phyloP scores from a whole-genome alignment of 2,797 vertebrate genomes.

The Hyperoplus immaculatus region DNA sequence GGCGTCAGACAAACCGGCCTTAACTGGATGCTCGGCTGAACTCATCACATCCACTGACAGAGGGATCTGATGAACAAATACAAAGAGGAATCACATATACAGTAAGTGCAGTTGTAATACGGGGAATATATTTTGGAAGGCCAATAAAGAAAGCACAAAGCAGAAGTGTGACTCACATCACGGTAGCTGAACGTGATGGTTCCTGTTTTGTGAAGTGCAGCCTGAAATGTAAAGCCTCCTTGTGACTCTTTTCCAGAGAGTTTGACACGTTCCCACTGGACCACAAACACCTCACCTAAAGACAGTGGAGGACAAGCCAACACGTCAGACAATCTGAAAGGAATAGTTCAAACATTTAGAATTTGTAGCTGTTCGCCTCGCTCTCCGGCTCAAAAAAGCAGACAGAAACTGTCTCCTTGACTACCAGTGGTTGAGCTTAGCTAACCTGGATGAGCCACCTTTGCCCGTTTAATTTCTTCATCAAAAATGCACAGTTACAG shows the following conservation, averaged over 20 bases:
- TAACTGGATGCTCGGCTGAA: constrained; percentile 91
- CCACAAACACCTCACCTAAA: constrained; percentile 92
- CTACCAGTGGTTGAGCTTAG: too few relatives aligned
- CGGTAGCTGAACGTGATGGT: constrained; percentile 92
- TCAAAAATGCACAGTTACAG: too few relatives aligned
- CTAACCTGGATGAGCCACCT: too few relatives aligned
- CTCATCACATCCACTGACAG: constrained; percentile 88
- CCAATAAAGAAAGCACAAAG: neutral
- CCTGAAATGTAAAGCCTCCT: constrained; percentile 96
- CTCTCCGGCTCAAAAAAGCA: too few relatives aligned
- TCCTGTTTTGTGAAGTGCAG: constrained; percentile 89
- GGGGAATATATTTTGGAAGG: neutral
- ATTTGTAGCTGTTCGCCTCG: too few relatives aligned
- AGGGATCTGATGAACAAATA: constrained; percentile 86
- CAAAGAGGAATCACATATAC: neutral
- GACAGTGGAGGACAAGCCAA: constrained; percentile 6
- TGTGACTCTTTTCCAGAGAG: constrained; percentile 89
- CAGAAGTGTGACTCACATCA: constrained; percentile 84
- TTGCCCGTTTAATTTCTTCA: too few relatives aligned
- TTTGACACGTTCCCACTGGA: constrained; percentile 95
- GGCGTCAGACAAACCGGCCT: constrained; percentile 94
- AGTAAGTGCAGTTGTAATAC: too few relatives aligned
- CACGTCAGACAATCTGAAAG: constrained; percentile 8
- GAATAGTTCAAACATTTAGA: too few relatives aligned
- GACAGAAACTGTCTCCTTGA: too few relatives aligned